Percentiles rank a stretch among this genome's conserved stretches.
Evolutionary conservation across 1,140 invertebrate species (phyloP).

Genomic region (Oncopodura yosiiana): DNA sequence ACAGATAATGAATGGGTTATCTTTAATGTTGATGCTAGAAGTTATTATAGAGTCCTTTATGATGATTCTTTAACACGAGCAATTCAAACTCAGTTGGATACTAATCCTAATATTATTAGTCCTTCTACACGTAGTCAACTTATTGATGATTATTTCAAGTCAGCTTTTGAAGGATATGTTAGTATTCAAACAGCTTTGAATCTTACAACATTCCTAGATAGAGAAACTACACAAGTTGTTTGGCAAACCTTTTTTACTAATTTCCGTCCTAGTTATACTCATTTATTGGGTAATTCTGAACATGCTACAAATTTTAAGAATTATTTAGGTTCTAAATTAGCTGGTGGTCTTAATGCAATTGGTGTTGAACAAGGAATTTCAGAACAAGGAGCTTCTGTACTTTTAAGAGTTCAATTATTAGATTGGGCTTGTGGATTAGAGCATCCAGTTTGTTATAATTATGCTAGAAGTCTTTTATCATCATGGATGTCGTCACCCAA

Average conservation of each 20-base stretch:
- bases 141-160: not conserved
- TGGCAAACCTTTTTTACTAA: not conserved
- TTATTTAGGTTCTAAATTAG: conserved; percentile 9
- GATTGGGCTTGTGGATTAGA: conserved; percentile 9
- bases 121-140: not conserved
- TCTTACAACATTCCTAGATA: not conserved
- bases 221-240: not conserved
- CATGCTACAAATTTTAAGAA: not conserved
- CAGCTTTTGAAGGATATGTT: not conserved
- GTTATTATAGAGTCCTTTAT: conserved; percentile 4
- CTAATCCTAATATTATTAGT: not conserved
- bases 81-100: not conserved
- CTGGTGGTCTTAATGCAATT: conserved; percentile 9
- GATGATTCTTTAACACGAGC: not conserved
- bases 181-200: not conserved
- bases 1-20: not conserved
- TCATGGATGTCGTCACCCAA: too few species aligned
- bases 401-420: not conserved
- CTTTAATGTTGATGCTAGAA: not conserved
- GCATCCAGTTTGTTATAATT: not conserved
- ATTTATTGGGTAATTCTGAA: not conserved
- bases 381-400: conserved; percentile 1
- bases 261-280: not conserved
- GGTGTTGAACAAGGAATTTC: conserved; percentile 4
- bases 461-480: conserved; percentile 1